A percentile compares a stretch with the other conserved stretches of the same genome.
phyloP scores from a whole-genome alignment of 2,113 vertebrate species.

The Carassius auratus region DNA sequence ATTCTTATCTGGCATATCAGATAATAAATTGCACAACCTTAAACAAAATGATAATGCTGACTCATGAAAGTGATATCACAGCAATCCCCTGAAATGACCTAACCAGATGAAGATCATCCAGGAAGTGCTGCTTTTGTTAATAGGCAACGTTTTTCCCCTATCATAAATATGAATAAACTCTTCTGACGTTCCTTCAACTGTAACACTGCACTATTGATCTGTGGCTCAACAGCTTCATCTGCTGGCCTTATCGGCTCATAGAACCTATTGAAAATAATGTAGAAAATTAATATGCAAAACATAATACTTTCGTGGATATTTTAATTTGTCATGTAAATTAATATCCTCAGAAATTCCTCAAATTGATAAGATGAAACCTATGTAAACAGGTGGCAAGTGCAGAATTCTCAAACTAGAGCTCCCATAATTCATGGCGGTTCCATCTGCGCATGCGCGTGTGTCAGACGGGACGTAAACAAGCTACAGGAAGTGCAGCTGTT shows the following conservation, averaged over 20 bases:
- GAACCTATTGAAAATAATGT: not conserved
- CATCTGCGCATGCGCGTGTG: conserved; percentile 18
- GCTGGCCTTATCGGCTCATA: not conserved
- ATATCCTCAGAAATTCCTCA: not conserved
- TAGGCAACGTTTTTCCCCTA: not conserved
- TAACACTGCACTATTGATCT: not conserved
- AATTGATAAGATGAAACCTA: not conserved
- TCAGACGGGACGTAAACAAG: conserved; percentile 37
- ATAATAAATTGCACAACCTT: not conserved
- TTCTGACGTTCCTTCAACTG: not conserved
- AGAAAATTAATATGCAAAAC: not conserved
- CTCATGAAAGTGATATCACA: not conserved
- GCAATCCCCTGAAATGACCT: not conserved
- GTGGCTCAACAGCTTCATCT: conserved; percentile 34
- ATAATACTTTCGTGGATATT: not conserved
- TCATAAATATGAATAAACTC: not conserved
- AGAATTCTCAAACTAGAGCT: not conserved
- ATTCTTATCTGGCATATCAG: conserved; percentile 7
- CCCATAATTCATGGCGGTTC: not conserved
- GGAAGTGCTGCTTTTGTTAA: not conserved
- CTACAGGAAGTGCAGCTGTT: conserved; percentile 41
- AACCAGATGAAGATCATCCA: not conserved
- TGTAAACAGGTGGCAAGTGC: not conserved
- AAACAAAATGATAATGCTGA: conserved; percentile 6
- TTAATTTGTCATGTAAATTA: not conserved